Evolutionary conservation across 2,797 vertebrate species (phyloP).

Genomic region (Clamator glandarius): DNA sequence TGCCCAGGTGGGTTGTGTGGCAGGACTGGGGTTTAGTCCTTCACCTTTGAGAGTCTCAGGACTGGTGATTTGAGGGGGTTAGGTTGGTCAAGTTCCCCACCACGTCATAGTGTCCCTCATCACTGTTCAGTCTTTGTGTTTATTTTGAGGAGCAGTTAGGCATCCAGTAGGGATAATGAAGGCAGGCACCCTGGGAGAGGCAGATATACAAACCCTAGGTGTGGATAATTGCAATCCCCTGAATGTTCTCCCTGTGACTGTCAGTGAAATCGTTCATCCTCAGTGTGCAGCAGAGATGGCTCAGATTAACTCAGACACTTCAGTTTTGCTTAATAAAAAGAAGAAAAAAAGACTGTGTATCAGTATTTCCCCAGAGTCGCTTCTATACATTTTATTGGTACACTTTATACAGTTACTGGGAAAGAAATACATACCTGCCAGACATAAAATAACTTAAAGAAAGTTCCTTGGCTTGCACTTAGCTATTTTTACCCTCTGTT

Average conservation of each 20-base stretch:
- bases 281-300: not conserved
- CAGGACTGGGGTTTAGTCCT: not conserved
- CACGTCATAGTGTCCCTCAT: not conserved
- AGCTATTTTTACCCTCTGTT: slow-evolving; percentile 26
- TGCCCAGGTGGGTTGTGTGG: not conserved
- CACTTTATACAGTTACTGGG: slow-evolving; percentile 1
- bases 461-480: slow-evolving; percentile 27
- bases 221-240: not conserved
- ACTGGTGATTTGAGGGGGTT: not conserved
- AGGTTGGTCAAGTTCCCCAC: not conserved
- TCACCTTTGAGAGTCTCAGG: not conserved
- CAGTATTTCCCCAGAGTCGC: not conserved
- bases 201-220: not conserved
- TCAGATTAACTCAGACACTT: slow-evolving; percentile 19
- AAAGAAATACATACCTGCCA: slow-evolving; percentile 24
- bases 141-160: not conserved
- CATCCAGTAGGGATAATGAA: not conserved
- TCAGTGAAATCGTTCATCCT: not conserved
- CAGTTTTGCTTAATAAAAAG: not conserved
- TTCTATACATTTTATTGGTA: slow-evolving; percentile 2
- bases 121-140: not conserved
- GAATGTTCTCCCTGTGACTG: not conserved
- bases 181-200: not conserved
- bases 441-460: not conserved
- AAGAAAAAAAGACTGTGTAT: not conserved